These are phyloP conservation scores for Bucorvus abyssinicus DNA, from an alignment of 2,797 vertebrate genomes.

Conservation along the genomic window DNA sequence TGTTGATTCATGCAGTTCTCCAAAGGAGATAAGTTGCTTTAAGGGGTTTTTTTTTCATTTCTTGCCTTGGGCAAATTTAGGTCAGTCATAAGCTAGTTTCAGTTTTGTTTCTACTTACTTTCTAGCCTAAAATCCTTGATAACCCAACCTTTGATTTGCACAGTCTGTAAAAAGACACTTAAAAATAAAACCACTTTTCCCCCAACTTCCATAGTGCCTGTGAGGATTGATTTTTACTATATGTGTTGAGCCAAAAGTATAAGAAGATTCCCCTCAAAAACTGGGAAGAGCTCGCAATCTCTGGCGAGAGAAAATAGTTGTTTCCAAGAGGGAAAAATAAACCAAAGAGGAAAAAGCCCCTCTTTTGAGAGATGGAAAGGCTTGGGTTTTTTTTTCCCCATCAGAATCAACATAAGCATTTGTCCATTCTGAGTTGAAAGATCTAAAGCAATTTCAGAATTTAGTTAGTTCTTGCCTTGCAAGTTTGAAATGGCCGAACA, in stretches of 20 bases:
- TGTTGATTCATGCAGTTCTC: not conserved
- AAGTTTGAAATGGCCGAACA: not conserved
- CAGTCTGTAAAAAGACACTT: not conserved
- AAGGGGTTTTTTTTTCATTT: not conserved
- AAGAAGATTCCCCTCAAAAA: not conserved
- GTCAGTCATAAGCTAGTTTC: not conserved
- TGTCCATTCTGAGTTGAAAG: not conserved
- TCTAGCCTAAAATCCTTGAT: not conserved
- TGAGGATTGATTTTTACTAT: not conserved
- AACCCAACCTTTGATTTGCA: not conserved
- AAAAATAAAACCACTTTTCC: not conserved
- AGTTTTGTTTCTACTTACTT: not conserved
- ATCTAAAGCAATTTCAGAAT: not conserved
- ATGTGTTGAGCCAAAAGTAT: not conserved
- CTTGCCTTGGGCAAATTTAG: not conserved
- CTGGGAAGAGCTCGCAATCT: not conserved
- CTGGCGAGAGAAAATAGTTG: not conserved
- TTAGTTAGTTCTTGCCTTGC: not conserved
- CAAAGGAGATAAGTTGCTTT: not conserved
- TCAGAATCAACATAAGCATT: not conserved
- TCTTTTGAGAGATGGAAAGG: not conserved
- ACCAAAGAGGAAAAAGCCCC: not conserved
- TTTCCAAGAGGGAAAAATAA: not conserved
- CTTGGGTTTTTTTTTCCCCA: not conserved
- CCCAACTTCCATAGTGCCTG: not conserved